phyloP scores from a whole-genome alignment of 2,113 vertebrate genomes.

The Scomber colias region DNA sequence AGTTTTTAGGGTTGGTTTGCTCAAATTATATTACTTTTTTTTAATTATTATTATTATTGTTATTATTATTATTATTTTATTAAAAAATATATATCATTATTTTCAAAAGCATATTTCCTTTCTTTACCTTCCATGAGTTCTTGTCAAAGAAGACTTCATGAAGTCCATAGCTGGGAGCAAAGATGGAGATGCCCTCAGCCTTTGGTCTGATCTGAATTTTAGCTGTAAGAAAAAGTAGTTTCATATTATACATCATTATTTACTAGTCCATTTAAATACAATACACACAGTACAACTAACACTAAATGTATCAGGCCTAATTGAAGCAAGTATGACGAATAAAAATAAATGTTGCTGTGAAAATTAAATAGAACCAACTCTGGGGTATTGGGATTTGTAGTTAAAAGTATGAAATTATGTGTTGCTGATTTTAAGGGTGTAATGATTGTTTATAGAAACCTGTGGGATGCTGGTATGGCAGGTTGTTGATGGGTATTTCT shows the following conservation, averaged over 20 bases:
- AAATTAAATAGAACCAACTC: not conserved
- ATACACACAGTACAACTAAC: not conserved
- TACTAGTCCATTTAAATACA: not conserved
- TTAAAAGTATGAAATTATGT: not conserved
- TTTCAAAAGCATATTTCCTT: not conserved
- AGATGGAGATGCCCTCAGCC: constrained; percentile 65
- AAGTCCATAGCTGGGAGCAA: constrained; percentile 72
- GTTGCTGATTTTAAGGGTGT: not conserved
- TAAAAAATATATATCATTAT: too few species aligned
- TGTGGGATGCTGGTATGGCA: constrained; percentile 74
- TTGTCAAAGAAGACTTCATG: constrained; percentile 75
- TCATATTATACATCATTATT: not conserved
- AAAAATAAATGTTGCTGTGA: not conserved
- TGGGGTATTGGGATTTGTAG: not conserved
- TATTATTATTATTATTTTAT: too few species aligned
- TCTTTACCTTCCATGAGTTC: constrained; percentile 65
- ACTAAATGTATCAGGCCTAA: not conserved
- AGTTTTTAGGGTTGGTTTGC: not conserved
- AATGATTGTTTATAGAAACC: constrained; percentile 48
- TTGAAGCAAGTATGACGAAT: not conserved
- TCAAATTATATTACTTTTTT: too few species aligned
- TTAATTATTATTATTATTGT: too few species aligned
- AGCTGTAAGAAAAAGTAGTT: constrained; percentile 45
- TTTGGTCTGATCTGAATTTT: constrained; percentile 66
- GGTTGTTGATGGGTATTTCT: constrained; percentile 66